Base-by-base conservation (phyloP, 2,113 vertebrate species). In the Cardinalis cardinalis region DNA sequence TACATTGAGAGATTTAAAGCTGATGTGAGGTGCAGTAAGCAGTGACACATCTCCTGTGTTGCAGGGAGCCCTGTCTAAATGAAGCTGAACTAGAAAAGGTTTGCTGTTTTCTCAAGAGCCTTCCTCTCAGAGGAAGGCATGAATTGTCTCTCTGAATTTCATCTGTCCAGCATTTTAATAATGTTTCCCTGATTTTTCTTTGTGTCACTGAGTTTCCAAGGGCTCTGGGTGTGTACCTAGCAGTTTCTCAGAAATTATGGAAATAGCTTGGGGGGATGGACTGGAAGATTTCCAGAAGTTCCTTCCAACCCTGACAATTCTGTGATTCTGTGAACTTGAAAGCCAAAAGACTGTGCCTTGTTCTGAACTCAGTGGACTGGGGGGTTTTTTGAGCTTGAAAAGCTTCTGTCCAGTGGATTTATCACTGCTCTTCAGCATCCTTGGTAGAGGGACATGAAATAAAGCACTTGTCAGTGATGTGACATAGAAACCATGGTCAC, bases 191-290 rank as follows among this genome's bases (percentile, higher is more conserved):
- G 12, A 21, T 24, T 7, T 81, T 87, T 29, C 29, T 66, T 77
- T n/a, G 19, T 21, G 9, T 68, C 2, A 1, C n/a, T 68, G 85
- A 48, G 29, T 53, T 92, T 63, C 40, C 24, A 41, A 36, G 48
- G 71, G 38, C 24, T 60, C 41, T 16, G 36, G 18, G 8, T 32
- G 3, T 36, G 7, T 40, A 41, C 16, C 6, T 58, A 21, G 20
- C 11, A 46, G 18, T 32, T 5, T 34, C 53, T 60, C 20, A n/a
- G 44, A 85, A 88, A 72, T 36, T 28, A 65, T 2, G 4, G 51
- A 4, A 51, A 17, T 8, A 0, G 7, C 29, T 4, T 40, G 12
- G 8, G 15, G 10, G 10, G 6, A 7, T 40, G 46, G 24, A 46
- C 24, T 46, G 31, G n/a, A 38, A 53, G 18, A 38, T n/a, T 23